Conservation (phyloP, 2,888 invertebrate species). For the Pollenia griseotomentosa region DNA sequence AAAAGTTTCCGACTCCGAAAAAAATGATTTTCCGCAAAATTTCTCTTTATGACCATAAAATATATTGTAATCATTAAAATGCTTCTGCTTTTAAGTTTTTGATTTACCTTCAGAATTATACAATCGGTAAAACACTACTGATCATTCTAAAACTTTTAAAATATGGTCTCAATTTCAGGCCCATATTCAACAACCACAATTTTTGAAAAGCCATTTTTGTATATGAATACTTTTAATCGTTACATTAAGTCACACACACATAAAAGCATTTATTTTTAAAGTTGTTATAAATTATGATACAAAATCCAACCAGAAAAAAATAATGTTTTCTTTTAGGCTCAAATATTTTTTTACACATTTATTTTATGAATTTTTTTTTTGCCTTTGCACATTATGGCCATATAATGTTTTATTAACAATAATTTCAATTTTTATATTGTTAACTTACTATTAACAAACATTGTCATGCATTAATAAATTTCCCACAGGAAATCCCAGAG, state of each 20-base stretch:
- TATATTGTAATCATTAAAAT: too few species aligned
- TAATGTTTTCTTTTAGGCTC: conserved; percentile 14
- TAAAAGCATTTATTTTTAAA: conserved; percentile 23
- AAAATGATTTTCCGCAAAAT: too few species aligned
- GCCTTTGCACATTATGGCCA: conserved; percentile 20
- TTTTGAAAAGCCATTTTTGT: too few species aligned
- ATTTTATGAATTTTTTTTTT: conserved; percentile 31
- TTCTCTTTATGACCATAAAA: too few species aligned
- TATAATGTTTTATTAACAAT: conserved; percentile 71
- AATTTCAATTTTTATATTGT: conserved; percentile 62
- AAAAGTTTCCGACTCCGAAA: too few species aligned
- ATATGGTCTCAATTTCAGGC: too few species aligned
- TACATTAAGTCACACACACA: not conserved
- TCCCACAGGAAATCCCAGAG: conserved; percentile 69
- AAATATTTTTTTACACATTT: not conserved
- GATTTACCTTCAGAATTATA: too few species aligned
- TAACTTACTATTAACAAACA: conserved; percentile 63
- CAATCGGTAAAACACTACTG: too few species aligned
- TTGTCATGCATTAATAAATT: conserved; percentile 70
- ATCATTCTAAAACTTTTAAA: too few species aligned
- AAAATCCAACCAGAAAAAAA: not conserved
- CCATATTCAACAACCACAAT: too few species aligned
- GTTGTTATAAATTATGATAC: conserved; percentile 33
- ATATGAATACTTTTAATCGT: not conserved
- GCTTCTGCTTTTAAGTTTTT: too few species aligned